Evolutionary conservation across 2,888 invertebrate genomes (phyloP).

Genomic region (Heliconius hortense): DNA sequence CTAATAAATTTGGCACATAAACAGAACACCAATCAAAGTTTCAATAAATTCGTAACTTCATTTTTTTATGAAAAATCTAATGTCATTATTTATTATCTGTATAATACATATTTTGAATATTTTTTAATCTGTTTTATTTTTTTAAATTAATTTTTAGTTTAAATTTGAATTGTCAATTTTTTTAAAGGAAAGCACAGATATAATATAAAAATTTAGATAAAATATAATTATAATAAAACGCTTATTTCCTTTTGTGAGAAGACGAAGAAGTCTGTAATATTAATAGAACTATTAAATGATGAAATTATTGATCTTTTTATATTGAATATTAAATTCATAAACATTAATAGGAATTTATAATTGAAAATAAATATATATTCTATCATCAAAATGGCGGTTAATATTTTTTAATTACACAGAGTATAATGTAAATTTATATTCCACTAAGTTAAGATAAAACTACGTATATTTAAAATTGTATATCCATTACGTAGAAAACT

Average conservation of each 20-base stretch:
- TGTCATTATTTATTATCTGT: slow-evolving; percentile 12
- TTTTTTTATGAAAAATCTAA: background rate
- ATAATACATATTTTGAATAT: background rate
- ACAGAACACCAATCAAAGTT: slow-evolving; percentile 24
- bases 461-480: slow-evolving; percentile 8
- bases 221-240: background rate
- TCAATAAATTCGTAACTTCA: slow-evolving; percentile 18
- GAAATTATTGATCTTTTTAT: background rate
- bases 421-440: slow-evolving; percentile 3
- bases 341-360: background rate
- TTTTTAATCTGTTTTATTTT: background rate
- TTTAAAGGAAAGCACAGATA: background rate
- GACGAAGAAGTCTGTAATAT: background rate
- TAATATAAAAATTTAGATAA: background rate
- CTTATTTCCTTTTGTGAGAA: background rate
- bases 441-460: slow-evolving; percentile 7
- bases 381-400: slow-evolving; percentile 13
- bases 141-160: background rate
- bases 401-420: slow-evolving; percentile 1
- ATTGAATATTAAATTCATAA: background rate
- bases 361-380: background rate
- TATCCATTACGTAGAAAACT: slow-evolving; percentile 17
- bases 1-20: slow-evolving; percentile 47
- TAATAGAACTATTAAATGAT: background rate
- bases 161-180: background rate